Base-by-base conservation (phyloP, 1,140 invertebrate genomes). In the Drosophila kanapiae region DNA sequence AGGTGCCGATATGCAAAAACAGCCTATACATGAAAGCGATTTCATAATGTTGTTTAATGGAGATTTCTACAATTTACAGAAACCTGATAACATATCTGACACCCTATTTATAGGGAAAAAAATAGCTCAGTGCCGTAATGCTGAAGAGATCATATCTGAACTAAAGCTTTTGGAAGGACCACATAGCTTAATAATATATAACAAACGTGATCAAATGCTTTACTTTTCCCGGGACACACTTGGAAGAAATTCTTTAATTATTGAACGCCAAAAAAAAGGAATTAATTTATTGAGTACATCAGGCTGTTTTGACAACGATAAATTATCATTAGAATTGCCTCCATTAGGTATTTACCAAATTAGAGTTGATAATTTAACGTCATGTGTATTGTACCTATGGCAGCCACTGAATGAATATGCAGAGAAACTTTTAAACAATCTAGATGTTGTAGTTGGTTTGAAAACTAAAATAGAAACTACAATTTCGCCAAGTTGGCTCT, bases 121-220 rank as follows among this genome's bases (percentile, higher is more conserved):
- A 53, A 27, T 91, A 5, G 10, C 11, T 4, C 8, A 75, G 56
- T 83, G 78, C 40, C n/a, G 53, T 37, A 35, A 29, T 5, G 53
- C 76, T 8, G 49, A 72, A 4, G n/a, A 71, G 5, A 29, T 80
- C 3, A 1, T 91, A 7, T 13, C 31, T 18, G 33, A 82, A 11
- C 33, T 91, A 1, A 76, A 56, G 45, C 31, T 51, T 65, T 92
- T 98, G 5, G 94, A 96, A 78, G 98, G 98, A 16, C 98, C 98
- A 42, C 98, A 96, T 93, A 95, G 97, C 72, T 95, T 98, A 60
- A 94, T 98, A 53, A 98, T 96, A 91, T 97, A 95, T 92, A 94
- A 97, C 83, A 95, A 94, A 91, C 68, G 74, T 40, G n/a, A n/a
- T n/a, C n/a, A n/a, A n/a, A n/a, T n/a, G n/a, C n/a, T n/a, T n/a